phyloP scores from a whole-genome alignment of 2,113 vertebrate genomes.

The Gallinago undulata region DNA sequence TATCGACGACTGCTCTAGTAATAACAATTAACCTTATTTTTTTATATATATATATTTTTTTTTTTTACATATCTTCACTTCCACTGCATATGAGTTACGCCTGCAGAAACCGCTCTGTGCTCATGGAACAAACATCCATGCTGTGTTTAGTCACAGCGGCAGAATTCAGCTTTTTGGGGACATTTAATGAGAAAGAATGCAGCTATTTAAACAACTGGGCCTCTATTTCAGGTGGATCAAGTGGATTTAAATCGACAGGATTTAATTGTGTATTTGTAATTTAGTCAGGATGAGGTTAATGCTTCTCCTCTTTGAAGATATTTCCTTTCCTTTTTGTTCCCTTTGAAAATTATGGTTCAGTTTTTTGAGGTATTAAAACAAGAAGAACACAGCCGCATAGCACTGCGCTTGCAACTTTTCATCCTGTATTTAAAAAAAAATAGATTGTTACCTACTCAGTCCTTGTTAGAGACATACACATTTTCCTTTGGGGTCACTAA shows the following conservation, averaged over 20 bases:
- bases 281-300: not conserved
- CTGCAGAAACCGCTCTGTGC: not conserved
- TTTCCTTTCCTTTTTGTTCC: not conserved
- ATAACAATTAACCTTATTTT: not conserved
- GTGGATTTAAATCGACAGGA: not conserved
- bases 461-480: not conserved
- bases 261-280: not conserved
- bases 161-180: not conserved
- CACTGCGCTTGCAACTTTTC: not conserved
- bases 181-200: not conserved
- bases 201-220: not conserved
- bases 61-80: not conserved
- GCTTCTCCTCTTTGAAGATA: not conserved
- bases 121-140: not conserved
- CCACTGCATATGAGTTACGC: not conserved
- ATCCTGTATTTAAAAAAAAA: not conserved
- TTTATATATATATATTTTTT: too few relatives aligned
- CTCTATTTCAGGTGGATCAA: not conserved
- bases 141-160: not conserved
- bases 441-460: not conserved
- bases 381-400: not conserved
- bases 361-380: not conserved
- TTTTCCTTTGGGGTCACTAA: not conserved
- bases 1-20: not conserved
- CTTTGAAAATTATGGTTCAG: not conserved